Percentiles rank a stretch among this genome's conserved stretches.
These are phyloP conservation scores for Polyommatus icarus DNA, from an alignment of 2,888 invertebrate genomes.

Conservation along the genomic window DNA sequence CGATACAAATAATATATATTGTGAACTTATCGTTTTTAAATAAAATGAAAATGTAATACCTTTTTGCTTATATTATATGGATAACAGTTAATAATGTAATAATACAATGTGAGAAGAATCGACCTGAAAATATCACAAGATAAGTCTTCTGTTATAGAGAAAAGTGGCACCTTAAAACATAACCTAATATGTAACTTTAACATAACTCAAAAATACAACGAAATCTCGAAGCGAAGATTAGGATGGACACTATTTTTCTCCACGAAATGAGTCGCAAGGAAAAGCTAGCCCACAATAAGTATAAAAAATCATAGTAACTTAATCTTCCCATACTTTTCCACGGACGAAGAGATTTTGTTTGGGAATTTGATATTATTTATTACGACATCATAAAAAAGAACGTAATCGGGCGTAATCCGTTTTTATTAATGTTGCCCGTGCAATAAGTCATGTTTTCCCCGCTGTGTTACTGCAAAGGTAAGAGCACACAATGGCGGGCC, in stretches of 20 bases:
- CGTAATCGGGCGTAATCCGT: constrained; percentile 25
- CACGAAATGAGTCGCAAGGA: neutral
- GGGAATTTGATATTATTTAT: constrained; percentile 22
- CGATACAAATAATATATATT: too few species aligned
- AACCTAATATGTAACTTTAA: neutral
- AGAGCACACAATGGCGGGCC: neutral
- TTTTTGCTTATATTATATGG: too few species aligned
- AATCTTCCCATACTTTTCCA: constrained; percentile 13
- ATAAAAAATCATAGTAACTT: constrained; percentile 19
- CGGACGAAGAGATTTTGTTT: neutral
- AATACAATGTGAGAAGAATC: too few species aligned
- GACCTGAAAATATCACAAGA: too few species aligned
- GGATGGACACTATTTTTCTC: neutral
- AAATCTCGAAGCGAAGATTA: neutral
- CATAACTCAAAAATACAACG: neutral
- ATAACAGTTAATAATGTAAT: too few species aligned
- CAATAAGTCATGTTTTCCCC: constrained; percentile 26
- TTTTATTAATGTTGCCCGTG: constrained; percentile 25
- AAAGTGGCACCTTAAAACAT: neutral
- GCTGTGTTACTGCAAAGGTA: neutral
- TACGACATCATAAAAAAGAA: constrained; percentile 17
- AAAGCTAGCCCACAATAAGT: constrained; percentile 2
- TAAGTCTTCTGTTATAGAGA: too few species aligned
- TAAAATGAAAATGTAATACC: too few species aligned
- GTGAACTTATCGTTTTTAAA: too few species aligned